Conservation (phyloP, 2,888 invertebrate genomes). For the Troglohyphantes excavatus region DNA sequence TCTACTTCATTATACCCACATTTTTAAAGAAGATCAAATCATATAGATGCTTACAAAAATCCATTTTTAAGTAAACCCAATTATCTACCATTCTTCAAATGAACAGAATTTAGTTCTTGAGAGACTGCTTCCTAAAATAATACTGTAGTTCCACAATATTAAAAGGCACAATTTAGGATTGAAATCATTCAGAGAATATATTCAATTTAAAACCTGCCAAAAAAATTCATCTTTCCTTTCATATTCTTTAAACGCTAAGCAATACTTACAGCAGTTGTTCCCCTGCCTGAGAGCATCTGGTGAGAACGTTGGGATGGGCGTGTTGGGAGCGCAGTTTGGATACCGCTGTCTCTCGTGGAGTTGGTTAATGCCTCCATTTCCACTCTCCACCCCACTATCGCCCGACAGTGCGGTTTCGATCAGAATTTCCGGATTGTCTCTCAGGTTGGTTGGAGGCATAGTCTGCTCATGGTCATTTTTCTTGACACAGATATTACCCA, state of each 20-base stretch:
- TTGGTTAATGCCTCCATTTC: slow-evolving; percentile 64
- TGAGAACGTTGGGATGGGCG: slow-evolving; percentile 54
- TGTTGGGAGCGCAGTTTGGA: slow-evolving; percentile 51
- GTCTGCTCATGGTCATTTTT: slow-evolving; percentile 61
- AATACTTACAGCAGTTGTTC: slow-evolving; percentile 38
- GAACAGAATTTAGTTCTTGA: too few species aligned
- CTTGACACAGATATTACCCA: slow-evolving; percentile 75
- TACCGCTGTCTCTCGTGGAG: slow-evolving; percentile 65
- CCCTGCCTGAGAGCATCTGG: slow-evolving; percentile 57
- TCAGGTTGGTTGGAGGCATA: slow-evolving; percentile 43
- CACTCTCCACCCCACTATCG: slow-evolving; percentile 68
- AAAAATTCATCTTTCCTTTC: neutral
- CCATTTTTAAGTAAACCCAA: too few species aligned
- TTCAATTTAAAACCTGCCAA: too few species aligned
- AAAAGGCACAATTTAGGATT: too few species aligned
- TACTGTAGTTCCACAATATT: too few species aligned
- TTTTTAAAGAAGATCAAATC: too few species aligned
- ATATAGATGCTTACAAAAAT: too few species aligned
- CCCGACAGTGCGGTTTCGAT: slow-evolving; percentile 47
- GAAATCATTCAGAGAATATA: too few species aligned
- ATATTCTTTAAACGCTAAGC: neutral
- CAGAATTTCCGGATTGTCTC: slow-evolving; percentile 63
- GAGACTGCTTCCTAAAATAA: too few species aligned
- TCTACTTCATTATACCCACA: too few species aligned
- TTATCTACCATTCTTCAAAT: too few species aligned